phyloP scores from a whole-genome alignment of 2,113 vertebrate species.

The Callaeas wilsoni region DNA sequence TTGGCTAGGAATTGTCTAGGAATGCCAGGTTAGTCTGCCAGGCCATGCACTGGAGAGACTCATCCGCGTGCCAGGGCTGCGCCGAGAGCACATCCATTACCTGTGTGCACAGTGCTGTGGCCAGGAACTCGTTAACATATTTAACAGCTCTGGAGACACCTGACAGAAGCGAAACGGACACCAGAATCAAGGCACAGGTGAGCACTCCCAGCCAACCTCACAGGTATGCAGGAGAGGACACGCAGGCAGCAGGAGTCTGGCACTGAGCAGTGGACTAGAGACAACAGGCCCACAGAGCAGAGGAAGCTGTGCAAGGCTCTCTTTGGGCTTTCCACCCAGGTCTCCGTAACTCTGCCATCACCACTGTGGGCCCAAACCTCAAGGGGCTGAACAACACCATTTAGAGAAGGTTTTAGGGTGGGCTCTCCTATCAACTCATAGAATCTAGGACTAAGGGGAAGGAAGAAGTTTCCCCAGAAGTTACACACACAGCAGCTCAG shows the following conservation, averaged over 20 bases:
- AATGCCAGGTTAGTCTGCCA: conserved; percentile 78
- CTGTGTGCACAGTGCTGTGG: conserved; percentile 94
- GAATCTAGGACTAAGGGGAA: neutral
- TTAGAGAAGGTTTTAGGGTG: neutral
- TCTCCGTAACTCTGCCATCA: neutral
- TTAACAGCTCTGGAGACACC: conserved; percentile 98
- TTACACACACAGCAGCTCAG: neutral
- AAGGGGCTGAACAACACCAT: neutral
- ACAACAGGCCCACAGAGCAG: neutral
- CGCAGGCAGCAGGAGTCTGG: neutral
- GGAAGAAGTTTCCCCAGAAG: neutral
- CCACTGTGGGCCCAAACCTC: neutral
- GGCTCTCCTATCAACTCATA: neutral
- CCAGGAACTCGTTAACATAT: conserved; percentile 98
- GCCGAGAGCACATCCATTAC: conserved; percentile 76
- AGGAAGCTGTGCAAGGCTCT: neutral
- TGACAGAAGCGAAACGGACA: conserved; percentile 70
- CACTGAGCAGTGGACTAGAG: neutral
- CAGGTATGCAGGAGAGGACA: neutral
- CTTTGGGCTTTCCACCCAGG: neutral
- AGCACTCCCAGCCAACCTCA: conserved; percentile 15
- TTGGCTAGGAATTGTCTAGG: conserved; percentile 67
- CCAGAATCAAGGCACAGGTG: conserved; percentile 40
- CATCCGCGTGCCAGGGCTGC: conserved; percentile 16
- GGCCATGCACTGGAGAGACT: conserved; percentile 76